phyloP scores from a whole-genome alignment of 1,140 invertebrate genomes.

The Oryctes rhinoceros region DNA sequence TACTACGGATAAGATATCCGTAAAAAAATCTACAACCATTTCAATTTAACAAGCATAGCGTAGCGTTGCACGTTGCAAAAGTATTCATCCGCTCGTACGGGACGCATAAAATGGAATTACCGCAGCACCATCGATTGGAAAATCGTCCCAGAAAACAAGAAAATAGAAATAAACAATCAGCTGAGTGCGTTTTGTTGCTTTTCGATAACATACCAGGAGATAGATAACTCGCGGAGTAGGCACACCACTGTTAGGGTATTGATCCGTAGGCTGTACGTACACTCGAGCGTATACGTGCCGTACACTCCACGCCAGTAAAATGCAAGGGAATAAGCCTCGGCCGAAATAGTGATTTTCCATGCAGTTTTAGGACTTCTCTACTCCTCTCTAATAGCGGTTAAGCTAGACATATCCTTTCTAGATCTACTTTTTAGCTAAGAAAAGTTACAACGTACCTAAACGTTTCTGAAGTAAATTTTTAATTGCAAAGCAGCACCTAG shows the following conservation, averaged over 20 bases:
- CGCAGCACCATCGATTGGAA: not conserved
- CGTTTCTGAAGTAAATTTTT: too few species aligned
- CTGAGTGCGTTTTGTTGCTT: constrained; percentile 17
- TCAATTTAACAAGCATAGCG: too few species aligned
- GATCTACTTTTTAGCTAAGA: too few species aligned
- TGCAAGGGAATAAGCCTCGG: constrained; percentile 14
- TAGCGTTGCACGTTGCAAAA: too few species aligned
- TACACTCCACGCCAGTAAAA: constrained; percentile 8
- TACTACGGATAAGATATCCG: too few species aligned
- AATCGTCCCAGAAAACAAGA: not conserved
- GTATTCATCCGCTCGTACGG: too few species aligned
- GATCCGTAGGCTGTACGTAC: constrained; percentile 17
- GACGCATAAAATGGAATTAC: too few species aligned
- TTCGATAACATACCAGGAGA: constrained; percentile 7
- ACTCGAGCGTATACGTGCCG: constrained; percentile 4
- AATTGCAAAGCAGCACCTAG: too few species aligned
- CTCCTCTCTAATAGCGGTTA: not conserved
- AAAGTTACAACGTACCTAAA: too few species aligned
- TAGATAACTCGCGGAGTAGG: constrained; percentile 3
- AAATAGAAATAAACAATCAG: constrained; percentile 20
- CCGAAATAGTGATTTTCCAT: constrained; percentile 13
- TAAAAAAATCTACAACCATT: too few species aligned
- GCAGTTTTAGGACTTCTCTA: not conserved
- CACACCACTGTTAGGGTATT: constrained; percentile 9
- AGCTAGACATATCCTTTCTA: too few species aligned